These are phyloP conservation scores for Halcyon leucocephala DNA, from an alignment of 2,797 vertebrate species.

Conservation along the genomic window DNA sequence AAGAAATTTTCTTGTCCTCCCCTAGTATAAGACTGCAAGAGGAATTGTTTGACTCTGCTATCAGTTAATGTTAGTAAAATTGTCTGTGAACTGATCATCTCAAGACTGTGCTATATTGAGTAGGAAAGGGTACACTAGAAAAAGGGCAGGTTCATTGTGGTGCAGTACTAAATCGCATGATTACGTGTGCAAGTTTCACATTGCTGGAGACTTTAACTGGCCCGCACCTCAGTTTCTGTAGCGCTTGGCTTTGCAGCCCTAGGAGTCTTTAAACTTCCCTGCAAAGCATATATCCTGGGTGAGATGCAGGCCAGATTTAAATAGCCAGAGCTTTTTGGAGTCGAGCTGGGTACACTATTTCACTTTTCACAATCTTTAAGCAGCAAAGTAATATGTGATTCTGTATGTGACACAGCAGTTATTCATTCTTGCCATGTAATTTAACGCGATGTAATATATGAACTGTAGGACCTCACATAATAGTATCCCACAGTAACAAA, in stretches of 20 bases:
- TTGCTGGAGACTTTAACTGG: slow-evolving; percentile 3
- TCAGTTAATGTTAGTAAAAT: background rate
- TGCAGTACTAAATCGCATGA: background rate
- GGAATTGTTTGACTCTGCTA: background rate
- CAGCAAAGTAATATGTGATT: slow-evolving; percentile 22
- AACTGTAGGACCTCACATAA: slow-evolving; percentile 45
- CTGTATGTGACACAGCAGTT: slow-evolving; percentile 24
- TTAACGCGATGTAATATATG: slow-evolving; percentile 8
- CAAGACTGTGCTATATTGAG: background rate
- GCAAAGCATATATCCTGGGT: background rate
- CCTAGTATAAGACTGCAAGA: background rate
- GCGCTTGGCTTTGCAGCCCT: slow-evolving; percentile 30
- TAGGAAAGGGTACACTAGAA: background rate
- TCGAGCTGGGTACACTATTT: slow-evolving; percentile 24
- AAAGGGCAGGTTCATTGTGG: background rate
- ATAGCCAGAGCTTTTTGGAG: background rate
- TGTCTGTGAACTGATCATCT: background rate
- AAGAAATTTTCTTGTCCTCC: background rate
- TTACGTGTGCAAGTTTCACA: background rate
- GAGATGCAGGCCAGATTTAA: slow-evolving; percentile 15
- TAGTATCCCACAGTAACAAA: slow-evolving; percentile 63
- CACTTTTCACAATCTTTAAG: slow-evolving; percentile 33
- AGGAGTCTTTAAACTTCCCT: background rate
- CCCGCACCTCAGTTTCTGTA: background rate
- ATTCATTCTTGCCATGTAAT: slow-evolving; percentile 19